Conservation (phyloP, 2,113 vertebrate species). For the Microtus richardsoni region DNA sequence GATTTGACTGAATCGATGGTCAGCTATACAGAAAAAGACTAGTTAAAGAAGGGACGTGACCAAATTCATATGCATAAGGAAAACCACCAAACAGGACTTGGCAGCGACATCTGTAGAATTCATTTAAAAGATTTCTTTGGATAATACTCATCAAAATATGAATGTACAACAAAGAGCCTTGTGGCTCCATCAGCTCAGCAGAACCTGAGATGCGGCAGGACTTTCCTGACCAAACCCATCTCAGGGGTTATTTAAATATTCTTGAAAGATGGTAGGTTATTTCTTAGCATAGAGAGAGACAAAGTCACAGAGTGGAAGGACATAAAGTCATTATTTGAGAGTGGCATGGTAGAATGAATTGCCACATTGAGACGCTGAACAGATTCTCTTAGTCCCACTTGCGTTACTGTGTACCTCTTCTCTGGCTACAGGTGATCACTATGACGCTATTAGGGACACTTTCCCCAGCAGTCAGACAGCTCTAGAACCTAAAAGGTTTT, state of each 20-base stretch:
- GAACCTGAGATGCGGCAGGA: not conserved
- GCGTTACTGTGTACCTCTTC: not conserved
- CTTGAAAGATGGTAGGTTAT: not conserved
- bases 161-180: not conserved
- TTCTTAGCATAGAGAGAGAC: not conserved
- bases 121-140: constrained; percentile 18
- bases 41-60: not conserved
- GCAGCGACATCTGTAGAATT: not conserved
- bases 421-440: not conserved
- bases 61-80: not conserved
- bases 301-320: not conserved
- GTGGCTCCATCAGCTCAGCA: not conserved
- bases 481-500: not conserved
- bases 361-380: not conserved
- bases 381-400: not conserved
- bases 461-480: not conserved
- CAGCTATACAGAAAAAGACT: constrained; percentile 24
- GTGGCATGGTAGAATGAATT: not conserved
- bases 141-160: not conserved
- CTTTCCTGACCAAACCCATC: not conserved
- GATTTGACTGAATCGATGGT: not conserved
- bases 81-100: constrained; percentile 8
- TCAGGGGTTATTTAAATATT: not conserved
- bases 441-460: not conserved
- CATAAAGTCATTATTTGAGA: not conserved